Percentiles rank a stretch among this genome's conserved stretches.
phyloP scores from a whole-genome alignment of 2,888 invertebrate species.

The Timandra comae region DNA sequence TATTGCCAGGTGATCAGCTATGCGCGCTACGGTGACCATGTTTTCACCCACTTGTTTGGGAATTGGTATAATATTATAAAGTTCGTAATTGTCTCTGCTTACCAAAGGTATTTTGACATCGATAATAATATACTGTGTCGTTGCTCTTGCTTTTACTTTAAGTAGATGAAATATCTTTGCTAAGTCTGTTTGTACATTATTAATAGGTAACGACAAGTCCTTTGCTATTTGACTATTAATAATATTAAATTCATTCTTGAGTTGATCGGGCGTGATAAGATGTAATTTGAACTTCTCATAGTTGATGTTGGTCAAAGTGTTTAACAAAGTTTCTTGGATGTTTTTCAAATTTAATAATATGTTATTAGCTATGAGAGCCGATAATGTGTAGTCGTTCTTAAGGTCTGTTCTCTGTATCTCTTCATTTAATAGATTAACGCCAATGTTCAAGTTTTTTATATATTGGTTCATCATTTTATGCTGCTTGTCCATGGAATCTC shows the following conservation, averaged over 20 bases:
- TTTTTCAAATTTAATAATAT: conserved; percentile 6
- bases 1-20: conserved; percentile 13
- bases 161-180: conserved; percentile 1
- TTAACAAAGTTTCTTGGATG: conserved; percentile 9
- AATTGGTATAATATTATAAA: conserved; percentile 7
- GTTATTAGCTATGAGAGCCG: conserved; percentile 5
- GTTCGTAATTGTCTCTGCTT: conserved; percentile 12
- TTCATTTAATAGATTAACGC: neutral
- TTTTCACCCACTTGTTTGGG: conserved; percentile 1
- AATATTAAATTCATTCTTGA: conserved; percentile 7
- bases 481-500: conserved; percentile 10
- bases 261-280: conserved; percentile 11
- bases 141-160: conserved; percentile 9
- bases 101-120: conserved; percentile 18
- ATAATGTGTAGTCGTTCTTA: conserved; percentile 7
- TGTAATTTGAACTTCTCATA: conserved; percentile 14
- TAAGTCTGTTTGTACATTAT: conserved; percentile 1
- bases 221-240: conserved; percentile 10
- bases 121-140: conserved; percentile 15
- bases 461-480: conserved; percentile 13
- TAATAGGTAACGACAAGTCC: conserved; percentile 6
- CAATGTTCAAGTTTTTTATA: conserved; percentile 3
- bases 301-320: conserved; percentile 11
- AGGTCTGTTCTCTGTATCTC: conserved; percentile 1
- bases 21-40: conserved; percentile 14